phyloP scores from a whole-genome alignment of 1,140 invertebrate genomes.

The Tyrophagus putrescentiae region DNA sequence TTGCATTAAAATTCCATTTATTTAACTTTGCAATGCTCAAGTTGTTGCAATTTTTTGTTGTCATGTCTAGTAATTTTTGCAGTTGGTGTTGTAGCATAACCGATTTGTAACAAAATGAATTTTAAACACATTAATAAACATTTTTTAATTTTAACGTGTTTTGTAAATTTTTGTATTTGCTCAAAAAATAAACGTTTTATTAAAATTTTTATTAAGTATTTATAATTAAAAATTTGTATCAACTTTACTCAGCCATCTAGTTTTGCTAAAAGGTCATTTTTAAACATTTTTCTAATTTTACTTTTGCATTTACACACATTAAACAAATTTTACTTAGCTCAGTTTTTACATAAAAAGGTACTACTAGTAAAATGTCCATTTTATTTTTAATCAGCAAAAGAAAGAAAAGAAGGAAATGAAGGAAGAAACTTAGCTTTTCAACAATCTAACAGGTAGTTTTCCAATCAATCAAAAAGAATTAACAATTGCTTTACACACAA shows the following conservation, averaged over 20 bases:
- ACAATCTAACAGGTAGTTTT: too few relatives aligned
- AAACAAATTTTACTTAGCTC: neutral
- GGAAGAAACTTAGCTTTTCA: too few relatives aligned
- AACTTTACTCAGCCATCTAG: neutral
- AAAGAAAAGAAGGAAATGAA: too few relatives aligned
- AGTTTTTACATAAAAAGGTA: neutral
- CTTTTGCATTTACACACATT: neutral
- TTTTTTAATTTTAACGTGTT: neutral
- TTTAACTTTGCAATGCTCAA: too few relatives aligned
- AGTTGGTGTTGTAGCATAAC: too few relatives aligned
- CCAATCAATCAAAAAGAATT: too few relatives aligned
- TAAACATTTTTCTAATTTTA: neutral
- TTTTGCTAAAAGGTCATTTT: neutral
- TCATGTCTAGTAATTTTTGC: too few relatives aligned
- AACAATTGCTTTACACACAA: too few relatives aligned
- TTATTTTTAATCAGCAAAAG: too few relatives aligned
- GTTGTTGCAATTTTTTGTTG: too few relatives aligned
- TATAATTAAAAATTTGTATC: neutral
- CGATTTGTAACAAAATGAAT: too few relatives aligned
- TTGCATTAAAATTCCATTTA: too few relatives aligned
- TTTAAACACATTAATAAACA: neutral
- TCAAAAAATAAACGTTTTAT: neutral
- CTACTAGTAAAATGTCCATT: neutral
- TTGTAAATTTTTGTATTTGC: slow-evolving; percentile 1
- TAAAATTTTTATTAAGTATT: slow-evolving; percentile 7